Conservation (phyloP, 2,888 invertebrate species). For the Tipula unca region DNA sequence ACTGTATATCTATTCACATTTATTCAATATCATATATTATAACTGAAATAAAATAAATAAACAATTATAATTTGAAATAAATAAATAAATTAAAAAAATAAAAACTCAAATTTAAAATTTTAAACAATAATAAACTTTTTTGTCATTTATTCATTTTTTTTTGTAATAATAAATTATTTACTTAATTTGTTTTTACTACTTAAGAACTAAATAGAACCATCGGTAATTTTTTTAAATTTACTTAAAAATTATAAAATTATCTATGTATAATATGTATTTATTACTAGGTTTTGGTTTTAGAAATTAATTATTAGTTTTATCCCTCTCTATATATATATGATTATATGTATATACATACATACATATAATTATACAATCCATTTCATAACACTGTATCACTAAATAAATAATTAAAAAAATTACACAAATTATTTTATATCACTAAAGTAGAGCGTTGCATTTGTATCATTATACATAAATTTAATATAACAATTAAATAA, state of each 20-base stretch:
- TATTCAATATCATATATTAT: background rate
- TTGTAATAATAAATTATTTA: background rate
- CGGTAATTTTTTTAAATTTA: background rate
- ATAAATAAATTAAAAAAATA: background rate
- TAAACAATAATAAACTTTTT: background rate
- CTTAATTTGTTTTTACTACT: constrained; percentile 8
- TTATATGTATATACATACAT: no score
- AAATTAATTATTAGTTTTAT: background rate
- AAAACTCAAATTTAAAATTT: constrained; percentile 2
- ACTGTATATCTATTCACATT: background rate
- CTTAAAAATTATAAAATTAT: background rate
- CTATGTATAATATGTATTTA: background rate
- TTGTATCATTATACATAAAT: no score
- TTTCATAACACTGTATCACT: no score
- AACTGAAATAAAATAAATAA: background rate
- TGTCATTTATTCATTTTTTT: constrained; percentile 1
- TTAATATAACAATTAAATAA: no score
- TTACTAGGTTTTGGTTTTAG: background rate
- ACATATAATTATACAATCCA: no score
- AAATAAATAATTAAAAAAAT: no score
- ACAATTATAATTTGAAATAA: background rate
- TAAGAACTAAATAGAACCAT: constrained; percentile 15
- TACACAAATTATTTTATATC: no score
- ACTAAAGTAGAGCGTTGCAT: no score
- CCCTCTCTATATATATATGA: no score